Evolutionary conservation across 2,888 invertebrate genomes (phyloP).

Genomic region (Gerosis bhagava): DNA sequence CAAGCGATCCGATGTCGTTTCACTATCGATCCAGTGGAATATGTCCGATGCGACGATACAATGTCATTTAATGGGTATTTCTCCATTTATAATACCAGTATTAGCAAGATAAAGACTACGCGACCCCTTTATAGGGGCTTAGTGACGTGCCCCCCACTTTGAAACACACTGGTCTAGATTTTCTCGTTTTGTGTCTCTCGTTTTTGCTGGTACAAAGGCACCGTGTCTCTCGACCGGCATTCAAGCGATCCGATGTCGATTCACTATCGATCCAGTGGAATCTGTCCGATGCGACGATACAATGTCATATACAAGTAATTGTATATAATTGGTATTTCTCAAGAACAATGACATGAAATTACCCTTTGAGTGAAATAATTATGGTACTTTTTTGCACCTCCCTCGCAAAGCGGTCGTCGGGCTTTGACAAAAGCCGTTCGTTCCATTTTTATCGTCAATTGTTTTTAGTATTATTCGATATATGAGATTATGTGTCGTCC

Average conservation of each 20-base stretch:
- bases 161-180: no score
- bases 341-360: conserved; percentile 79
- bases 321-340: conserved; percentile 81
- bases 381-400: conserved; percentile 60
- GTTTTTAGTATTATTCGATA: conserved; percentile 36
- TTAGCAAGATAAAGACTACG: no score
- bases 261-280: conserved; percentile 70
- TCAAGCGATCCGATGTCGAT: conserved; percentile 64
- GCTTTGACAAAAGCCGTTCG: conserved; percentile 71
- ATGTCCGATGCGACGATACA: conserved; percentile 55
- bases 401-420: no score
- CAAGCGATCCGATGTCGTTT: conserved; percentile 64
- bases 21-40: conserved; percentile 71
- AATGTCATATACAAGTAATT: conserved; percentile 80
- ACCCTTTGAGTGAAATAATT: conserved; percentile 77
- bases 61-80: conserved; percentile 81
- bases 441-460: conserved; percentile 49
- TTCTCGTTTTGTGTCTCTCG: conserved; percentile 45
- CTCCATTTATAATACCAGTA: no score
- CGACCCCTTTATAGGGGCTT: no score
- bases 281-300: conserved; percentile 55
- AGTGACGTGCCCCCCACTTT: no score
- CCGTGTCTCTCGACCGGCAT: conserved; percentile 47
- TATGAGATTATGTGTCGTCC: conserved; percentile 13
- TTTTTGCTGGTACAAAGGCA: conserved; percentile 56